Base-by-base conservation (phyloP, 2,888 invertebrate species). In the Megalurothrips usitatus region DNA sequence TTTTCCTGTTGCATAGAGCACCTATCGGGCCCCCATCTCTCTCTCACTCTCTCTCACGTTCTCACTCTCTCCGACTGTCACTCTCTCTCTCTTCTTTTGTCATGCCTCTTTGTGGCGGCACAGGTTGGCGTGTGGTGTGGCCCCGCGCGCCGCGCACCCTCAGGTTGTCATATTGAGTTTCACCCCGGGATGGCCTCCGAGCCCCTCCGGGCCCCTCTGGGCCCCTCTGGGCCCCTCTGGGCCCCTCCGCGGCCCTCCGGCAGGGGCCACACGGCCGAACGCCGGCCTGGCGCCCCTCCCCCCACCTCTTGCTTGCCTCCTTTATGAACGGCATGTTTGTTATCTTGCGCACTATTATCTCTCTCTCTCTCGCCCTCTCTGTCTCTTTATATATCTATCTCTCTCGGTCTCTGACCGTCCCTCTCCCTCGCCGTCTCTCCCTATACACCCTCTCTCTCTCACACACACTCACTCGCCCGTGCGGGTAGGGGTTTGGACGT, bases 141-240 rank as follows among this genome's bases (percentile, higher is more conserved):
- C 19, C 14, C 6, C 58, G 58, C 2, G 2, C 14, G 58, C 19
- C 17, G 6, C 17, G 6, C n/a, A 19, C 58, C 58, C 34, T 43
- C 58, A 58, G 58, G 14, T 58, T 58, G 58, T 58, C 58, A 58
- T 58, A 58, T 58, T 58, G 58, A 58, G 58, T 58, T 58, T n/a
- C 58, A 58, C n/a, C 58, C 6, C 58, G 14, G 4, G 14, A n/a
- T 2, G 6, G 11, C 58, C 58, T 6, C 34, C 34, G 34, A 58
- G 58, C 58, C 17, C 58, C 19, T 1, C 17, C 58, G 14, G 58
- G 12, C 58, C 58, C 58, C 14, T 10, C 52, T 1, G 52, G 6
- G 2, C 6, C 52, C 14, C 52, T 10, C 52, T 2, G 34, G 3
- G 6, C 3, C 34, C 34, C 34, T 6, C 34, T 2, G 34, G 3